These are phyloP conservation scores for Stegostoma tigrinum DNA, from an alignment of 2,113 vertebrate genomes.

Conservation along the genomic window DNA sequence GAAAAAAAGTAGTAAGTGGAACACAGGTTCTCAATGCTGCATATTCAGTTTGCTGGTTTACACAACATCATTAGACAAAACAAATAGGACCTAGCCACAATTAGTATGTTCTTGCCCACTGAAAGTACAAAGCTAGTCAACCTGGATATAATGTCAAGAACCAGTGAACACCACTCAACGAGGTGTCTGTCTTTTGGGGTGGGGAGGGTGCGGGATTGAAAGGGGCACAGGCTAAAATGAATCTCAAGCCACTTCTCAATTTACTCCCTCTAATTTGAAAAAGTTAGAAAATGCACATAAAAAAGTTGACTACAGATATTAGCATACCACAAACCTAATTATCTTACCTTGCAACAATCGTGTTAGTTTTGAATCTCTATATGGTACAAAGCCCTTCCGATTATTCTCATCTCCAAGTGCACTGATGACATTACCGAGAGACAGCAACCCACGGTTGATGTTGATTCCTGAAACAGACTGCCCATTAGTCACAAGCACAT, in stretches of 20 bases:
- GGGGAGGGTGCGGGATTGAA: no score
- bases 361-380: conserved; percentile 92
- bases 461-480: conserved; percentile 72
- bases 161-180: no score
- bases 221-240: no score
- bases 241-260: neutral
- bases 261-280: neutral
- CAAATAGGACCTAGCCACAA: no score
- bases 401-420: conserved; percentile 91
- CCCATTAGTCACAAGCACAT: neutral
- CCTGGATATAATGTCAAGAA: no score
- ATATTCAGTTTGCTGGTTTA: no score
- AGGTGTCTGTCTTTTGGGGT: no score
- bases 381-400: conserved; percentile 82
- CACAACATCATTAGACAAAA: no score
- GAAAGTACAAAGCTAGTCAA: no score
- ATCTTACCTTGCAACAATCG: conserved; percentile 81
- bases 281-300: neutral
- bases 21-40: no score
- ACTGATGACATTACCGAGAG: conserved; percentile 92
- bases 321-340: neutral
- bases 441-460: conserved; percentile 87
- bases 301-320: neutral
- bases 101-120: no score
- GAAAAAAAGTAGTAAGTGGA: no score